These are phyloP conservation scores for Harpegnathos saltator DNA, from an alignment of 1,140 invertebrate genomes.

Conservation along the genomic window DNA sequence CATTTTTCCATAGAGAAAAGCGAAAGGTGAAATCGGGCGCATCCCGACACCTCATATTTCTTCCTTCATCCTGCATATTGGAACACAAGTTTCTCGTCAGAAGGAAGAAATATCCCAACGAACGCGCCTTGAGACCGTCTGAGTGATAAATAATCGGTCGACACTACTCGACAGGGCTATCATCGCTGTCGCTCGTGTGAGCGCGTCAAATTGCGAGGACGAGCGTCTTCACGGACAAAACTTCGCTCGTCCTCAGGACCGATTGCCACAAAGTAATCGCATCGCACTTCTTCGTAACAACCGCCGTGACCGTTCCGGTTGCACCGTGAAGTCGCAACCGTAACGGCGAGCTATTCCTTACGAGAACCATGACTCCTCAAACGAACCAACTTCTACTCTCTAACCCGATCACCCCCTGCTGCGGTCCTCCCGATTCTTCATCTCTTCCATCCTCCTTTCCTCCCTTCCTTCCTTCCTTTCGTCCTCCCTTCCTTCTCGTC, in stretches of 20 bases:
- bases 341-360: constrained; percentile 13
- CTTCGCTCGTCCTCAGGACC: no score
- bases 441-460: neutral
- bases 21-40: no score
- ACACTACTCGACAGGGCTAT: neutral
- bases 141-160: constrained; percentile 4
- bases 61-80: neutral
- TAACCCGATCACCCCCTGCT: constrained; percentile 10
- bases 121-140: neutral
- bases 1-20: no score
- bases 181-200: neutral
- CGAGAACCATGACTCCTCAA: constrained; percentile 5
- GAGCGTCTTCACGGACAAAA: no score
- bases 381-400: constrained; percentile 15
- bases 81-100: neutral
- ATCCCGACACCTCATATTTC: no score
- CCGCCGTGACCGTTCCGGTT: neutral
- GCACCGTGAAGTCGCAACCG: constrained; percentile 17
- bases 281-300: neutral
- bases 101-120: neutral
- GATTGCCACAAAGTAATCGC: neutral
- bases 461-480: constrained; percentile 12
- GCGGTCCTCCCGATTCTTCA: constrained; percentile 15
- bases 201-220: constrained; percentile 3
- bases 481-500: neutral